Evolutionary conservation across 2,888 invertebrate genomes (phyloP).

Genomic region (Ptilodon capucinus): DNA sequence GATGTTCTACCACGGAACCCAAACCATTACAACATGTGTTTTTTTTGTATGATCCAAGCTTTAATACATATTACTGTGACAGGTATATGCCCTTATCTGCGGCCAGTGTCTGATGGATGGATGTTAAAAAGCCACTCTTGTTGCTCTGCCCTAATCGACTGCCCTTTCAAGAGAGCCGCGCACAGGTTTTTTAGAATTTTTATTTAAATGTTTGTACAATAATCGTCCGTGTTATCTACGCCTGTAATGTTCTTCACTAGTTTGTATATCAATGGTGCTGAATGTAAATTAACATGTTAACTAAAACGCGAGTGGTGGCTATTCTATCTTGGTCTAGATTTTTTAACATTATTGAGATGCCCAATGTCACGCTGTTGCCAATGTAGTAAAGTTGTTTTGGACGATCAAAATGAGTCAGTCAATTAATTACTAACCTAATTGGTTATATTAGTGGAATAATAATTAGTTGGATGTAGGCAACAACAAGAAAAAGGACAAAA

Average conservation of each 20-base stretch:
- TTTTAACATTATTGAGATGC: too few species aligned
- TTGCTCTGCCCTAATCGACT: constrained; percentile 62
- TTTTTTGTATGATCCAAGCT: constrained; percentile 52
- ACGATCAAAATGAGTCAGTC: too few species aligned
- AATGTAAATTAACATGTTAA: not conserved
- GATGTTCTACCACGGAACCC: constrained; percentile 30
- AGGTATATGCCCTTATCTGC: constrained; percentile 69
- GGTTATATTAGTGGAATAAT: too few species aligned
- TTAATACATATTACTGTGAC: constrained; percentile 72
- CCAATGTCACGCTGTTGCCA: too few species aligned
- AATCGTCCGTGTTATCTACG: constrained; percentile 30
- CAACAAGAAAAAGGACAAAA: not conserved
- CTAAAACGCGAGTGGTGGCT: not conserved
- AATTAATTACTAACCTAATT: too few species aligned
- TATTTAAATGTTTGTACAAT: constrained; percentile 41
- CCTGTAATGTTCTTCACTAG: constrained; percentile 24
- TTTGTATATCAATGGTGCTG: constrained; percentile 11
- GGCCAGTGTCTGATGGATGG: constrained; percentile 69
- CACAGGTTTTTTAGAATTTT: constrained; percentile 48
- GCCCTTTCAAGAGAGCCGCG: constrained; percentile 59
- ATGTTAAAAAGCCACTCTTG: constrained; percentile 63
- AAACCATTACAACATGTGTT: constrained; percentile 40
- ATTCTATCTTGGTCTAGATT: not conserved
- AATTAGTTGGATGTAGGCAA: too few species aligned
- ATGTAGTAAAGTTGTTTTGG: too few species aligned